Evolutionary conservation across 1,140 invertebrate species (phyloP).

Genomic region (Bombyx mori): DNA sequence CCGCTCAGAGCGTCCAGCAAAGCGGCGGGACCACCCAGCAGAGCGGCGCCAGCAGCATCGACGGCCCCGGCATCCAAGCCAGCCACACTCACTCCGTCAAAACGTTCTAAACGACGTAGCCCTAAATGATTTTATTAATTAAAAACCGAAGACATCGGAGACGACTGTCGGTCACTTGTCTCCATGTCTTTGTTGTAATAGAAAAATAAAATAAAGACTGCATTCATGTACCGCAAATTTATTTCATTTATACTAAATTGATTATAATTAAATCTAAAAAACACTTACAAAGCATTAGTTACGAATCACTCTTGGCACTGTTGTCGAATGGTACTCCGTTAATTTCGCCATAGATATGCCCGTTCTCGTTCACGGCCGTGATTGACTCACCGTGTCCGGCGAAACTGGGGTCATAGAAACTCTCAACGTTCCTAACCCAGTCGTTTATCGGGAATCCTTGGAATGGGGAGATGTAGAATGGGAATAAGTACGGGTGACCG

Average conservation of each 20-base stretch:
- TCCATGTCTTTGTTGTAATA: constrained; percentile 24
- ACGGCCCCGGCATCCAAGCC: constrained; percentile 46
- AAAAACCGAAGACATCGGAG: constrained; percentile 23
- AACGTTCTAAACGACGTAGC: constrained; percentile 2
- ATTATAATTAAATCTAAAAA: neutral
- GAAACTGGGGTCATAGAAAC: constrained; percentile 22
- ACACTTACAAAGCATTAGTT: neutral
- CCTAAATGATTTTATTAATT: no score
- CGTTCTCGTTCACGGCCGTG: constrained; percentile 27
- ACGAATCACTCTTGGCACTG: constrained; percentile 12
- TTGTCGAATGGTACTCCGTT: constrained; percentile 26
- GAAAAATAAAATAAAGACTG: constrained; percentile 20
- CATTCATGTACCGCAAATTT: constrained; percentile 1
- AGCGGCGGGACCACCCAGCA: constrained; percentile 29
- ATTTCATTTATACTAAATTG: constrained; percentile 1
- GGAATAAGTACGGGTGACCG: constrained; percentile 15
- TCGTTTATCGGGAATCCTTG: constrained; percentile 14
- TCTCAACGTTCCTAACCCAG: constrained; percentile 21
- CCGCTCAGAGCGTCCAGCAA: constrained; percentile 38
- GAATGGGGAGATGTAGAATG: constrained; percentile 18
- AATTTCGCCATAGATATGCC: constrained; percentile 32
- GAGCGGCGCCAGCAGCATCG: constrained; percentile 42
- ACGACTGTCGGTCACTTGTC: constrained; percentile 40
- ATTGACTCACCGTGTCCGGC: constrained; percentile 17
- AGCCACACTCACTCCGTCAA: constrained; percentile 46